Evolutionary conservation across 2,797 vertebrate species (phyloP), one percentile per base, ranked within the genome.

Genomic region (Tympanoctomys barrerae): DNA sequence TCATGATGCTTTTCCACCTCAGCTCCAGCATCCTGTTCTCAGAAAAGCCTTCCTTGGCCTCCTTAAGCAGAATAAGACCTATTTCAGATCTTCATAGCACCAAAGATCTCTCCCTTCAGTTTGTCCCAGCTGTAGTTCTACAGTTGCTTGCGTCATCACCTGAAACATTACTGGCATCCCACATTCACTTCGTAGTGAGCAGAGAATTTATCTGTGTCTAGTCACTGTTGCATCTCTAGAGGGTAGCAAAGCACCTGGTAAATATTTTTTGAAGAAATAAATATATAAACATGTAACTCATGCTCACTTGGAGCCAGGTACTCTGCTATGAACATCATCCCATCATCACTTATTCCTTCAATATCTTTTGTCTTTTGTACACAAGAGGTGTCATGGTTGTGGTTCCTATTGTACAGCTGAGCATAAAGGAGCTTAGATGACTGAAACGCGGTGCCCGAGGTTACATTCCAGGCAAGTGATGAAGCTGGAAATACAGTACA

Each of bases 231-330:
- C 42, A 62, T 94, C 75, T 39, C 59, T 62, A 71, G 87, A 84
- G 83, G 64, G 68, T 54, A 62, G 64, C 64, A 87, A 82, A 33
- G 42, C 64, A 13, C 71, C 28, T 78, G 49, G 54, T 80, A 95
- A 92, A 84, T 68, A 91, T 61, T 89, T 96, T 33, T 13, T n/a
- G 59, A 79, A 94, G 94, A 64, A 78, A 92, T 54, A 49, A 36
- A 8, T 66, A 68, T 49, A 77, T 49, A 87, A 77, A 81, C 13
- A 78, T 42, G 54, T 8, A 91, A 2, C 36, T 18, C 16, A 70
- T 4, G n/a, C n/a, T 88, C 10, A 31, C 22, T 85, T 70, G 82
- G 54, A 73, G 28, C 24, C 42, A 82, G 52, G 26, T 10, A 31
- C 31, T 39, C 22, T 71, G 88, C 86, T 68, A 33, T 0, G 1